Evolutionary conservation across 2,113 vertebrate genomes (phyloP).

Genomic region (Brachyistius frenatus): DNA sequence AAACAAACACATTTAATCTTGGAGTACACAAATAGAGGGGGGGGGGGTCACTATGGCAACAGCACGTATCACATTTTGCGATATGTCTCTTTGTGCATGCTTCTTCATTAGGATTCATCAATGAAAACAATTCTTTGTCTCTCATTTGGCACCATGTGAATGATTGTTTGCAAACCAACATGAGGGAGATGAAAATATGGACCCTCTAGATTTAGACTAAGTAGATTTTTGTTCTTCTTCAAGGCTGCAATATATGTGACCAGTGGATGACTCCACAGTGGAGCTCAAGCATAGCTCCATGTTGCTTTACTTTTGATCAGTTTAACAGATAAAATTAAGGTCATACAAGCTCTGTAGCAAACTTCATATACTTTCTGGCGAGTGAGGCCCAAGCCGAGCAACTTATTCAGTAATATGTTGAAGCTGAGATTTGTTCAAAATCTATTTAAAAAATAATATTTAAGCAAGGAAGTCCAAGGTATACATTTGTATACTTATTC

Average conservation of each 20-base stretch:
- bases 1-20: conserved; percentile 79
- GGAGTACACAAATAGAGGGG: conserved; percentile 51
- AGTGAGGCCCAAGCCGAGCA: conserved; percentile 20
- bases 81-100: conserved; percentile 72
- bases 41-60: conserved; percentile 73
- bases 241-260: conserved; percentile 38
- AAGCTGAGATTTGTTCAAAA: conserved; percentile 30
- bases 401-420: conserved; percentile 23
- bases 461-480: conserved; percentile 47
- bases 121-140: conserved; percentile 74
- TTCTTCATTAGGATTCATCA: conserved; percentile 79
- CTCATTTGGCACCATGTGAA: conserved; percentile 69
- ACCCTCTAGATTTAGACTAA: conserved; percentile 49
- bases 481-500: conserved; percentile 70
- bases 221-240: conserved; percentile 43
- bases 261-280: conserved; percentile 20
- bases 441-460: conserved; percentile 42
- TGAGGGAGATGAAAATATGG: conserved; percentile 57
- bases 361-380: neutral
- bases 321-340: conserved; percentile 17
- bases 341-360: neutral
- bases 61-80: conserved; percentile 71
- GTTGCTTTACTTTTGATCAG: conserved; percentile 23
- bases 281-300: conserved; percentile 10
- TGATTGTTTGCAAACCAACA: conserved; percentile 68